Percentiles rank a stretch among this genome's conserved stretches.
Evolutionary conservation across 2,888 invertebrate species (phyloP).

Genomic region (Tigriopus californicus): DNA sequence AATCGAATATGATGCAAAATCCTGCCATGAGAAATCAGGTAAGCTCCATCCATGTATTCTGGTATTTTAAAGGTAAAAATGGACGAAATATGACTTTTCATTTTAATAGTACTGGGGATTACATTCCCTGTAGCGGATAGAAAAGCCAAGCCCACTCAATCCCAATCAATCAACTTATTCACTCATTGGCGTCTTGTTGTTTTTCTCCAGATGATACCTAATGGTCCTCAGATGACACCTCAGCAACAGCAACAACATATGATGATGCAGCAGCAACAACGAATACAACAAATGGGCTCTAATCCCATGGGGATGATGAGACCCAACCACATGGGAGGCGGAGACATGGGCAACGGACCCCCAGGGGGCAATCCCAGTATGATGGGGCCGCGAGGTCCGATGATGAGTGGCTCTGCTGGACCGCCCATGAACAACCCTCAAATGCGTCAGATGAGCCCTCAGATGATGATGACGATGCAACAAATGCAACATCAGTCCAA

Average conservation of each 20-base stretch:
- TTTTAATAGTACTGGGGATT: too few relatives aligned
- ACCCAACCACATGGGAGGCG: not conserved
- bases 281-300: not conserved
- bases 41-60: too few relatives aligned
- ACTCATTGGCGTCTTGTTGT: not conserved
- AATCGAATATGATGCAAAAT: not conserved
- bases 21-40: not conserved
- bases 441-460: constrained; percentile 5
- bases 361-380: not conserved
- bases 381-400: not conserved
- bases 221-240: not conserved
- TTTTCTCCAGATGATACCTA: not conserved
- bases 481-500: constrained; percentile 3
- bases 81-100: too few relatives aligned
- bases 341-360: not conserved
- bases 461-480: constrained; percentile 4
- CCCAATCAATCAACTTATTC: too few relatives aligned
- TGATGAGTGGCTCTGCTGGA: not conserved
- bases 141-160: too few relatives aligned
- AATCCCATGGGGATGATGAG: not conserved
- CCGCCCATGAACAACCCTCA: not conserved
- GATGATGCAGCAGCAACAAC: constrained; percentile 9
- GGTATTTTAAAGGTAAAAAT: too few relatives aligned
- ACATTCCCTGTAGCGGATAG: too few relatives aligned
- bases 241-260: constrained; percentile 11